Base-by-base conservation (phyloP, 2,797 vertebrate genomes). In the Geotrypetes seraphini region DNA sequence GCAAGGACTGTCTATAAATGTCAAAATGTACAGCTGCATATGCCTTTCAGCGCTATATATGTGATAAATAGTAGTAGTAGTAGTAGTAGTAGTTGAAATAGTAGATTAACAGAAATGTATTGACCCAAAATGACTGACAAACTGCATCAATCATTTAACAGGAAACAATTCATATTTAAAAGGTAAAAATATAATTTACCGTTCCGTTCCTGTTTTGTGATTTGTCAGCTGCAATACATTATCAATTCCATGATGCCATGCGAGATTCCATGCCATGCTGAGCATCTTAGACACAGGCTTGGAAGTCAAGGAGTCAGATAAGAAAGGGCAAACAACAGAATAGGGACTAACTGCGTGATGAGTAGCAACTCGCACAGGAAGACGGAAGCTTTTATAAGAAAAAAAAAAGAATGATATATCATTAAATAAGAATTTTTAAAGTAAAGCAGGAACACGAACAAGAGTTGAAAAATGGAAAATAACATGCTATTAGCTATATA, bases 341-440 rank as follows among this genome's bases (percentile, higher is more conserved):
- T 88, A 75, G 1, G 94, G 92, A 54, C 96, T 98, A 40, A 97
- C 88, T 1, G 85, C 85, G 25, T 99, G 94, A 62, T 98, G 83
- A 45, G 65, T 75, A 4, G 45, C 53, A 6, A 80, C 55, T 36
- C 52, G 75, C 14, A 93, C 74, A 1, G 93, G 92, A 3, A 97
- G 58, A 55, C 87, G 89, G 69, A 88, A 97, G 53, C 79, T 82
- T 22, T 16, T n/a, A n/a, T n/a, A n/a, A n/a, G n/a, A n/a, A n/a
- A n/a, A 51, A 31, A 28, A 31, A 40, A 41, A 34, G 30, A 34
- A 39, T 5, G n/a, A n/a, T n/a, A n/a, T n/a, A n/a, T n/a, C n/a
- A n/a, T n/a, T n/a, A n/a, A n/a, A n/a, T n/a, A n/a, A n/a, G n/a
- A n/a, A n/a, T n/a, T n/a, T n/a, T n/a, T n/a, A n/a, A n/a, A n/a